These are phyloP conservation scores for Mus spretus DNA, from an alignment of 2,797 vertebrate species.

Conservation along the genomic window DNA sequence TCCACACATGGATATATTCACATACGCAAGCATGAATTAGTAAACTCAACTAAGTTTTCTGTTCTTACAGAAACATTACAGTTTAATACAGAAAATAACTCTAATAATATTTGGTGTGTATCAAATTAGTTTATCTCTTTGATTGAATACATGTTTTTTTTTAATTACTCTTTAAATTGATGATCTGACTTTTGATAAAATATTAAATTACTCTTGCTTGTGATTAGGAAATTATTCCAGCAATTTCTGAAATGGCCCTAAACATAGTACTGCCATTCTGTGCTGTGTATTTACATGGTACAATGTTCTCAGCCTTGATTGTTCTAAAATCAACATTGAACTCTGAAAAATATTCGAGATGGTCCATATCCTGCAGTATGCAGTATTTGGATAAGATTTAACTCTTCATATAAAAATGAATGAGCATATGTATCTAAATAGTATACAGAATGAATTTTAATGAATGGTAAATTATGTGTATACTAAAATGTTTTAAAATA, in stretches of 20 bases:
- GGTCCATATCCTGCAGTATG: background rate
- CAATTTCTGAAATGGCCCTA: background rate
- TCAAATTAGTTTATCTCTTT: background rate
- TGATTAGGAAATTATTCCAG: background rate
- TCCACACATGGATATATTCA: background rate
- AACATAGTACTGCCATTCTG: background rate
- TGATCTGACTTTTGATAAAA: background rate
- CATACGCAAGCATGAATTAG: background rate
- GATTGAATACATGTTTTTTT: background rate
- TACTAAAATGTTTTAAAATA: background rate
- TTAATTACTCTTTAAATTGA: background rate
- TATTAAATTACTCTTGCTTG: background rate
- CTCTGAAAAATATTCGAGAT: background rate
- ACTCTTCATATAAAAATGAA: background rate
- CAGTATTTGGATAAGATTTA: background rate
- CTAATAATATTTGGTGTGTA: background rate
- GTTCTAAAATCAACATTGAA: background rate
- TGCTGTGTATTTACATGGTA: background rate
- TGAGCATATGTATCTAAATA: background rate
- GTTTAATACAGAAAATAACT: background rate
- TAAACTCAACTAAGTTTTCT: background rate
- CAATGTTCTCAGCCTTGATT: background rate
- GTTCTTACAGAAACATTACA: background rate
- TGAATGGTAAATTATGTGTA: background rate
- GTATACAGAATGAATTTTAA: background rate